Conservation (phyloP, 2,113 vertebrate genomes). For the Alosa alosa region DNA sequence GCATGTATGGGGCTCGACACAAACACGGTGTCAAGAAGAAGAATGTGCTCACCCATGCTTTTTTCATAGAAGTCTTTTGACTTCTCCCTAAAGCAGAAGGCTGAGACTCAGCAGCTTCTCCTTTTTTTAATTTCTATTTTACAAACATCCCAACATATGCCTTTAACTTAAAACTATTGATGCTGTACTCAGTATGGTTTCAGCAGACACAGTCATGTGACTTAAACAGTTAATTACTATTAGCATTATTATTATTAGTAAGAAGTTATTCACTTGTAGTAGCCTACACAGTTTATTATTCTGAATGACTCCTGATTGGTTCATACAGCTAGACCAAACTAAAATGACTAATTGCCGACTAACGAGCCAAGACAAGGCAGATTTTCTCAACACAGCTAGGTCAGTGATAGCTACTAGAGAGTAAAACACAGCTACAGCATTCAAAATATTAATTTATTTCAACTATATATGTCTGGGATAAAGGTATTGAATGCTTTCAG, state of each 20-base stretch:
- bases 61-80: neutral
- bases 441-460: neutral
- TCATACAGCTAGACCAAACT: neutral
- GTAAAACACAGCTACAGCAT: no score
- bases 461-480: neutral
- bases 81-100: neutral
- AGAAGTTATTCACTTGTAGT: no score
- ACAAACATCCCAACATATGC: neutral
- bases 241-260: neutral
- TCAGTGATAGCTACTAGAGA: neutral
- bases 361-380: no score
- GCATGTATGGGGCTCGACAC: conserved; percentile 8
- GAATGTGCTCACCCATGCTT: neutral
- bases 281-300: no score
- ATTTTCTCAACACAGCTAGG: neutral
- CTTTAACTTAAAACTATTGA: neutral
- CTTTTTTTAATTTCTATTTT: neutral
- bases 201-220: neutral
- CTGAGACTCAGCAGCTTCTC: neutral
- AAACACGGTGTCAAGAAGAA: neutral
- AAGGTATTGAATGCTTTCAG: neutral
- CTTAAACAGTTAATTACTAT: neutral
- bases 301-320: neutral
- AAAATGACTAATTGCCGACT: neutral
- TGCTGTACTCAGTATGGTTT: neutral